A percentile compares a stretch with the other conserved stretches of the same genome.
Evolutionary conservation across 2,113 vertebrate genomes (phyloP).

Genomic region (Scophthalmus maximus): DNA sequence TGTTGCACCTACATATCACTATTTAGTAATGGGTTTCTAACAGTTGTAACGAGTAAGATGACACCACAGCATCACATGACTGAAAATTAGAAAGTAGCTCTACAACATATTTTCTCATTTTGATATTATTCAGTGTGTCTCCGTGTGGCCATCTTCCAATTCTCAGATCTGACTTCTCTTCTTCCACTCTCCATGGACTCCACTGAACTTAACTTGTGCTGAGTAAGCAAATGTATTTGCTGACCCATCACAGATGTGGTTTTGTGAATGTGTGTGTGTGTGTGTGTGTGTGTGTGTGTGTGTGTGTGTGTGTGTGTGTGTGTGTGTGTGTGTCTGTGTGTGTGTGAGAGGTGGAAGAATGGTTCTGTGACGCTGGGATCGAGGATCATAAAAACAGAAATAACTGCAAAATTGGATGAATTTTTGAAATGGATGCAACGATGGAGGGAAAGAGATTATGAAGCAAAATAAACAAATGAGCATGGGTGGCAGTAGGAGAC

Average conservation of each 20-base stretch:
- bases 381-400: conserved; percentile 17
- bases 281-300: neutral
- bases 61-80: too few relatives aligned
- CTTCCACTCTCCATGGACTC: neutral
- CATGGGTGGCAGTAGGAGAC: neutral
- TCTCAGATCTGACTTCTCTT: neutral
- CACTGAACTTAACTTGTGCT: conserved; percentile 28
- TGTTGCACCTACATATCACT: too few relatives aligned
- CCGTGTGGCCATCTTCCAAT: neutral
- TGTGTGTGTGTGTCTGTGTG: conserved; percentile 1
- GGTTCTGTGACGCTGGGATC: neutral
- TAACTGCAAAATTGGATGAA: conserved; percentile 5
- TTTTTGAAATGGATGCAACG: neutral
- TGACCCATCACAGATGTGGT: conserved; percentile 7
- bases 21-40: too few relatives aligned
- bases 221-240: conserved; percentile 31
- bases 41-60: too few relatives aligned
- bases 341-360: conserved; percentile 27
- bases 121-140: neutral
- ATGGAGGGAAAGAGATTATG: neutral
- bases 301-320: neutral
- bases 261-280: too few relatives aligned
- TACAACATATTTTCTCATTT: too few relatives aligned
- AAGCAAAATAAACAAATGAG: neutral
- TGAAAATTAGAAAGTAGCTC: too few relatives aligned